Percentiles rank a stretch among this genome's conserved stretches.
phyloP scores from a whole-genome alignment of 2,888 invertebrate genomes.

The Apamea crenata region DNA sequence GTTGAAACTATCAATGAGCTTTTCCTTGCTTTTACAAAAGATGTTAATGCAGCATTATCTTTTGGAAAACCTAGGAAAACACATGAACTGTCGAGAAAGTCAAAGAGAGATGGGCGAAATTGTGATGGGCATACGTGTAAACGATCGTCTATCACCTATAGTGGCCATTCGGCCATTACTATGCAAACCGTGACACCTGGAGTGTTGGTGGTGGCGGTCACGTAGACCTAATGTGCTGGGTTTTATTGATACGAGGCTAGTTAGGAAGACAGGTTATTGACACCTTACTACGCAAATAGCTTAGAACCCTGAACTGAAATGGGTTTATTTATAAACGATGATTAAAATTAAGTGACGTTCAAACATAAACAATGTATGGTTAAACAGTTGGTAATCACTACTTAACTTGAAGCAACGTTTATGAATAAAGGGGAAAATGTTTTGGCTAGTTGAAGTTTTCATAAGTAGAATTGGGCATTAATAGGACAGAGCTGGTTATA shows the following conservation, averaged over 20 bases:
- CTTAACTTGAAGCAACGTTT: too few relatives aligned
- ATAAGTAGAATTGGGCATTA: neutral
- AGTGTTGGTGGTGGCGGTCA: conserved; percentile 11
- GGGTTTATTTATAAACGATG: neutral
- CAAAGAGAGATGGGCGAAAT: conserved; percentile 48
- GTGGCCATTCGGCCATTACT: conserved; percentile 31
- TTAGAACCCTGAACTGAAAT: neutral
- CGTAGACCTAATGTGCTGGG: conserved; percentile 31
- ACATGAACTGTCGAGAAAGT: conserved; percentile 44
- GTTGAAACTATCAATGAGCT: neutral
- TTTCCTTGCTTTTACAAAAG: neutral
- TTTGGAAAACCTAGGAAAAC: conserved; percentile 37
- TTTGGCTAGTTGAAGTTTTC: neutral
- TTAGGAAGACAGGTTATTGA: neutral
- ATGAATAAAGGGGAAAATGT: neutral
- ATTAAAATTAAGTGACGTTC: too few relatives aligned
- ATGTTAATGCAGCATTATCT: neutral
- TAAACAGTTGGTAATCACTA: too few relatives aligned
- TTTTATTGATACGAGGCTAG: conserved; percentile 20
- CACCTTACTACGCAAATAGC: neutral
- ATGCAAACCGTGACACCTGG: conserved; percentile 44
- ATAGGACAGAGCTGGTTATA: neutral
- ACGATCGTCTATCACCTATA: conserved; percentile 24
- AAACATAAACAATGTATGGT: too few relatives aligned
- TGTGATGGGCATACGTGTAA: conserved; percentile 26